These are phyloP conservation scores for Calycopis cecrops DNA, from an alignment of 1,140 invertebrate species.

Conservation along the genomic window DNA sequence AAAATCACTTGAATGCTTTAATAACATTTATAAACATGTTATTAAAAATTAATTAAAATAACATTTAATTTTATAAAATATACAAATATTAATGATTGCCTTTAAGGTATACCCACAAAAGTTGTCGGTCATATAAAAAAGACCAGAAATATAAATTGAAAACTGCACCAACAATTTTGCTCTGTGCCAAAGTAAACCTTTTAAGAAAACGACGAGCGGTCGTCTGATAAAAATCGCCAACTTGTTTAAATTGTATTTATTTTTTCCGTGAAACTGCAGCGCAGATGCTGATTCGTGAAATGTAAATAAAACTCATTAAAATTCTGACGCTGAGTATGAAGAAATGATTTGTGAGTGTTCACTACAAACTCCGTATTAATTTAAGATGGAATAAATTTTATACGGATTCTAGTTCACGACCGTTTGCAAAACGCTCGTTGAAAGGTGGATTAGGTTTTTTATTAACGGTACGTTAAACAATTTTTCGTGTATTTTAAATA, in stretches of 20 bases:
- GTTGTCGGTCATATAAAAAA: too few species aligned
- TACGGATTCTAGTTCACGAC: too few species aligned
- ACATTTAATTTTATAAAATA: too few species aligned
- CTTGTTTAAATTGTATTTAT: conserved; percentile 24
- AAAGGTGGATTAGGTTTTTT: too few species aligned
- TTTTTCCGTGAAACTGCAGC: conserved; percentile 20
- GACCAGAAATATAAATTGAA: not conserved
- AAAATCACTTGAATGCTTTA: too few species aligned
- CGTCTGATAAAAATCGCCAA: conserved; percentile 21
- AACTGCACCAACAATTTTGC: not conserved
- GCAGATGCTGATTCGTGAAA: conserved; percentile 14
- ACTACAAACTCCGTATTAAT: conserved; percentile 2
- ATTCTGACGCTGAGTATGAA: conserved; percentile 1
- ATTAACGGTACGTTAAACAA: too few species aligned
- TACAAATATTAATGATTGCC: too few species aligned
- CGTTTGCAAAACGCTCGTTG: too few species aligned
- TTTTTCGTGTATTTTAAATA: too few species aligned
- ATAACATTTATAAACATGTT: too few species aligned
- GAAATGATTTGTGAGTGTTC: not conserved
- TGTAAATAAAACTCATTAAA: conserved; percentile 9
- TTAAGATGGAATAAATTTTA: conserved; percentile 3
- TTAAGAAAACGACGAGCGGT: conserved; percentile 13
- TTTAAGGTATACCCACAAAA: too few species aligned
- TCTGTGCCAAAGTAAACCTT: conserved; percentile 1
- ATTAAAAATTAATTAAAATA: not conserved